Conservation (phyloP, 2,113 vertebrate species). For the Callospermophilus lateralis region DNA sequence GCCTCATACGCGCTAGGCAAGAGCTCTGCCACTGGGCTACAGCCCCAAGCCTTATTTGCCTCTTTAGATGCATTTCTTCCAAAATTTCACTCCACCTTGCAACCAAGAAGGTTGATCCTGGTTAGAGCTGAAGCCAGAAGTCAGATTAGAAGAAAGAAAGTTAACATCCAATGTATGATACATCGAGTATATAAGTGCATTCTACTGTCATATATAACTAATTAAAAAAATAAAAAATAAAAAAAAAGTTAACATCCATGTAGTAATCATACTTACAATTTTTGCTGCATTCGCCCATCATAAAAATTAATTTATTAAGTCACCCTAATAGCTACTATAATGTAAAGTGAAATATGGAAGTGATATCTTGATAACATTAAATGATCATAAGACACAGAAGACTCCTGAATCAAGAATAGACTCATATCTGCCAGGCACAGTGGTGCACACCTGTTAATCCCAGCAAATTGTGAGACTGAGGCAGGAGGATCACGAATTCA, state of each 20-base stretch:
- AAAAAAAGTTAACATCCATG: no score
- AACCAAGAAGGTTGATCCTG: neutral
- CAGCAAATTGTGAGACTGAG: no score
- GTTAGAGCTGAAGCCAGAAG: conserved; percentile 42
- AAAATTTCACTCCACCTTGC: conserved; percentile 59
- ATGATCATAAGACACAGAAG: conserved; percentile 36
- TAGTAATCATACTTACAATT: neutral
- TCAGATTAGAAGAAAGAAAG: conserved; percentile 50
- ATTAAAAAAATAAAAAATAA: no score
- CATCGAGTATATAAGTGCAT: no score
- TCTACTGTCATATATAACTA: no score
- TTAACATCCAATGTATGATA: neutral
- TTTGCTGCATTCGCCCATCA: conserved; percentile 16
- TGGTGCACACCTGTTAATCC: no score
- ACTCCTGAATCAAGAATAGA: conserved; percentile 45
- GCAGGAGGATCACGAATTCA: no score
- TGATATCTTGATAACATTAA: neutral
- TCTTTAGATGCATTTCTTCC: neutral
- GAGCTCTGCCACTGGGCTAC: no score
- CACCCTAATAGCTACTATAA: conserved; percentile 27
- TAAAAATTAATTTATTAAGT: conserved; percentile 34
- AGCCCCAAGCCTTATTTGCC: no score
- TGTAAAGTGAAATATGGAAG: neutral
- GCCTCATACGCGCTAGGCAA: no score
- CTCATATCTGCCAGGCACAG: neutral